Conservation (phyloP, 2,888 invertebrate genomes). For the Oscheius onirici region DNA sequence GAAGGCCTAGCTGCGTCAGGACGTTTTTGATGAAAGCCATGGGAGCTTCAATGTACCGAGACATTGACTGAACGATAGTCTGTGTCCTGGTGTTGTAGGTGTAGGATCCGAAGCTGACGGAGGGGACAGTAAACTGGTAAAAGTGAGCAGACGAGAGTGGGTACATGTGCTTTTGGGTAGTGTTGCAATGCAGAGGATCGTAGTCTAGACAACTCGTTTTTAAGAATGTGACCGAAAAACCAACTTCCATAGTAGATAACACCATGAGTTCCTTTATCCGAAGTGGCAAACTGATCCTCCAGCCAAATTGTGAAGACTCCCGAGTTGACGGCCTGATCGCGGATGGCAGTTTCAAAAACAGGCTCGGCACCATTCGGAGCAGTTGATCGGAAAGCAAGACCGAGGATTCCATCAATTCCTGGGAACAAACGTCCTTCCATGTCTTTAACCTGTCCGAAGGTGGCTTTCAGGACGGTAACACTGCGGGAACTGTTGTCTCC, state of each 20-base stretch:
- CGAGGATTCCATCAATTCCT: conserved; percentile 25
- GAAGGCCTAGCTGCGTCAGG: neutral
- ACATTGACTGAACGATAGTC: conserved; percentile 10
- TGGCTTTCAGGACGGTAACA: neutral
- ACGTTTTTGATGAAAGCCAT: neutral
- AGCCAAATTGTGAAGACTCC: conserved; percentile 22
- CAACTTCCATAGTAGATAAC: conserved; percentile 32
- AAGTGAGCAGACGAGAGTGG: neutral
- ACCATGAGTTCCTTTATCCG: conserved; percentile 26
- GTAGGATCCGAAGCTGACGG: neutral
- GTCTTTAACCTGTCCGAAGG: neutral
- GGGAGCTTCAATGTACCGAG: conserved; percentile 18
- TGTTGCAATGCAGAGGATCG: conserved; percentile 27
- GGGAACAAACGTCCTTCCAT: neutral
- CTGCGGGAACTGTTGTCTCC: neutral
- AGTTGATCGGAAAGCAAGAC: conserved; percentile 9
- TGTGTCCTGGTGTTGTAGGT: conserved; percentile 6
- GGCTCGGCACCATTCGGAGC: neutral
- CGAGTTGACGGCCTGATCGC: neutral
- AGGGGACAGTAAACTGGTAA: conserved; percentile 23
- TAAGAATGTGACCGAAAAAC: neutral
- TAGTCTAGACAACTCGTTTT: conserved; percentile 9
- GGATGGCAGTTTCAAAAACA: neutral
- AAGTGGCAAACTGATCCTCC: conserved; percentile 27
- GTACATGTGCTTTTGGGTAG: neutral